Evolutionary conservation across 2,888 invertebrate species (phyloP), one percentile per base, ranked within the genome.

Genomic region (Lapara coniferarum): DNA sequence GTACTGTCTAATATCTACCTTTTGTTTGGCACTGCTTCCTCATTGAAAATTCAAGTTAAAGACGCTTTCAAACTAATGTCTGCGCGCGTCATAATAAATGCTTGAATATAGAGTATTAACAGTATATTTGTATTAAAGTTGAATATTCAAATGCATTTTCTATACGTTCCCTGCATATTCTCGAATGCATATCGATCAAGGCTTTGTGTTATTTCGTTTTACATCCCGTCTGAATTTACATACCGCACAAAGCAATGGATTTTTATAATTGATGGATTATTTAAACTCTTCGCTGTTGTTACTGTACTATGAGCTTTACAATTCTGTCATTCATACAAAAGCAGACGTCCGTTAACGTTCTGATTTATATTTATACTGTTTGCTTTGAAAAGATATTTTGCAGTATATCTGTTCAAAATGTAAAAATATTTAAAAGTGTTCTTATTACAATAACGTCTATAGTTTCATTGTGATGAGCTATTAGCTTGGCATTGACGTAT

Each of bases 111-210:
- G 25, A 25, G 7, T 56, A 30, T 56, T 19, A 56, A 56, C 56
- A 10, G 13, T 13, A 37, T 58, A 19, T 58, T 37, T 30, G 37
- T 58, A n/a, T 55, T 55, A 55, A 10, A 55, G 55, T 55, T 55
- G 55, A 10, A 55, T 10, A 10, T n/a, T 10, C 37, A 37, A 7
- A 57, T 57, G 14, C 13, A 57, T 30, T 52, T 58, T 58, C 44
- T 10, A 44, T 58, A 16, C 58, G n/a, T 58, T 44, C n/a, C 37
- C 16, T n/a, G n/a, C n/a, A 4, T 10, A 44, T 58, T 58, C n/a
- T 37, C 58, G n/a, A 7, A 37, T 58, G 44, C 58, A 58, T n/a
- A 59, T 59, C 59, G 16, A 59, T 59, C 59, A 59, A 46, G 44
- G n/a, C 16, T 37, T 58, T 58, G n/a, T n/a, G 44, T 58, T 58